Conservation (phyloP, 2,113 vertebrate genomes). For the Gopherus evgoodei region DNA sequence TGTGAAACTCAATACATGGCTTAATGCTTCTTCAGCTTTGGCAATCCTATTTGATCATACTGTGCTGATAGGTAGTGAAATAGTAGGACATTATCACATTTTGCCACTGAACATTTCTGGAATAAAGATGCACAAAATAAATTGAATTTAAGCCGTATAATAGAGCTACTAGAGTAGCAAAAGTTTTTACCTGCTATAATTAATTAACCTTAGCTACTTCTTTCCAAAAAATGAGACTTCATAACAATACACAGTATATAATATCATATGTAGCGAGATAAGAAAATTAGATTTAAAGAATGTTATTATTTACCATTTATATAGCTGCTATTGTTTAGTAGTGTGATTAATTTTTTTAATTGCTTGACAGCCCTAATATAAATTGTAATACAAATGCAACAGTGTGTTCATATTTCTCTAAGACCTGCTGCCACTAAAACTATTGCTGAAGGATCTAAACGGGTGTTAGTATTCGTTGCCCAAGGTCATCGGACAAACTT, state of each 20-base stretch:
- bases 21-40: not conserved
- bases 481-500: not conserved
- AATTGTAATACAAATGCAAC: not conserved
- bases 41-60: not conserved
- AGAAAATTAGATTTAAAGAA: not conserved
- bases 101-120: slow-evolving; percentile 1
- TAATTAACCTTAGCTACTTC: not conserved
- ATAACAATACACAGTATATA: not conserved
- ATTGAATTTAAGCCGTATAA: not conserved
- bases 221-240: not conserved
- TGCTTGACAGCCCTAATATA: not conserved
- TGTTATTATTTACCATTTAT: not conserved
- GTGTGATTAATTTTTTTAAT: too few relatives aligned
- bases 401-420: not conserved
- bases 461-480: not conserved
- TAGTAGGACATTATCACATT: not conserved
- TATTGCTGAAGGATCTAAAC: not conserved
- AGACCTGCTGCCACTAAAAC: not conserved
- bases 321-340: not conserved
- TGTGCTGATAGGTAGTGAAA: not conserved
- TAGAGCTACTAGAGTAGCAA: not conserved
- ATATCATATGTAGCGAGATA: not conserved
- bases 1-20: not conserved
- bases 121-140: not conserved
- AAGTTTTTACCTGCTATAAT: not conserved